Evolutionary conservation across 2,797 vertebrate species (phyloP).

Genomic region (Poecile montanus): DNA sequence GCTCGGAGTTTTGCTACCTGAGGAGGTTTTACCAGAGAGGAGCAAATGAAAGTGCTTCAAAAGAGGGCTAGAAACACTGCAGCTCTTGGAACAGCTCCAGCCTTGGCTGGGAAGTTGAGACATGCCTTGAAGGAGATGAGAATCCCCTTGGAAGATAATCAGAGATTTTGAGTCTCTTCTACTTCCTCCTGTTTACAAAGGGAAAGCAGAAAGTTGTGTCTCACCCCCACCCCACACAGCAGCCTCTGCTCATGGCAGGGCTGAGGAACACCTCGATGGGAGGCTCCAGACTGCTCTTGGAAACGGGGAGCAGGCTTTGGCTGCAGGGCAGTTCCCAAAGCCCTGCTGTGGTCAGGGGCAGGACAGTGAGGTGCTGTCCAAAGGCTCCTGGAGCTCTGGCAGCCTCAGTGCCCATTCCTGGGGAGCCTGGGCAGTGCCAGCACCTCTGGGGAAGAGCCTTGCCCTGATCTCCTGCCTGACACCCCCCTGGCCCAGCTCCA

Average conservation of each 20-base stretch:
- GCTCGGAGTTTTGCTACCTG: neutral
- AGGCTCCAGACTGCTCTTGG: neutral
- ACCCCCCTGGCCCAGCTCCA: neutral
- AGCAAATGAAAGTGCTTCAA: conserved; percentile 25
- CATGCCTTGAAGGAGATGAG: conserved; percentile 59
- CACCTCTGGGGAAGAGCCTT: neutral
- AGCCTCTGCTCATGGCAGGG: neutral
- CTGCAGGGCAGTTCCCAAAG: neutral
- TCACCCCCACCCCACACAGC: neutral
- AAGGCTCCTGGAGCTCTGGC: neutral
- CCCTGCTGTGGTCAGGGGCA: neutral
- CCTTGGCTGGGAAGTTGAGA: conserved; percentile 47
- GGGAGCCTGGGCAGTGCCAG: neutral
- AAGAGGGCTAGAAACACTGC: neutral
- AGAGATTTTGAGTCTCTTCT: conserved; percentile 33
- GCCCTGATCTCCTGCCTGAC: fast-evolving
- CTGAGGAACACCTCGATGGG: neutral
- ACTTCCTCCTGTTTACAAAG: conserved; percentile 60
- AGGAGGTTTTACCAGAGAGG: neutral
- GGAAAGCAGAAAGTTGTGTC: neutral
- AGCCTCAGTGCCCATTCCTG: neutral
- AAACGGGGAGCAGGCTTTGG: neutral
- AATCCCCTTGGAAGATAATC: conserved; percentile 63
- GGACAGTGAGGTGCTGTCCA: neutral
- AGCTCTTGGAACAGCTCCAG: conserved; percentile 28